Base-by-base conservation (phyloP, 2,888 invertebrate genomes). In the Drosophila percnosoma region DNA sequence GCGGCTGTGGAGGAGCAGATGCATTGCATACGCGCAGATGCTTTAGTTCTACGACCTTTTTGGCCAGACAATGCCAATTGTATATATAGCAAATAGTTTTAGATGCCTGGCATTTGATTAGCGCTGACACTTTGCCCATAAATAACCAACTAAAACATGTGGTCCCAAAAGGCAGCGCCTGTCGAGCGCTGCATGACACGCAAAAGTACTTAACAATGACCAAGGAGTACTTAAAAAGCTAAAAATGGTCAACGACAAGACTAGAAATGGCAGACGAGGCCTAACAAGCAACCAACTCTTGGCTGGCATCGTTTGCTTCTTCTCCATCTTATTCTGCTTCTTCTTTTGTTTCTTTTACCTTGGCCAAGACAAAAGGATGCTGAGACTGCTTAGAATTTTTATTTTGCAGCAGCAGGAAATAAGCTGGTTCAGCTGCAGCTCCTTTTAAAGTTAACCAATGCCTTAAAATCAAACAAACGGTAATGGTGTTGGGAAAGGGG, bases 71-170 rank as follows among this genome's bases (percentile, higher is more conserved):
- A 81, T 81, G 67, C 66, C 74, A 73, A 66, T 78, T 68, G 66
- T 64, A 24, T 66, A 59, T 73, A 77, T 64, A 69, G 64, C 73
- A 79, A 84, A 78, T 78, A 84, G 90, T 70, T 69, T 73, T 54
- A 78, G 87, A 87, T 83, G 80, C 69, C 89, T 92, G 89, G 83
- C 85, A 87, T 92, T 91, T 92, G 92, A 92, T 92, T 92, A 92
- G 87, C 90, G 85, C 91, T 92, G 92, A 92, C 92, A 92, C 91
- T 91, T 91, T 90, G 90, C 87, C 91, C 92, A 92, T 92, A 92
- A 92, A 92, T 92, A 92, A 92, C 91, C 90, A 84, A 79, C 82
- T 84, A 91, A 88, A 91, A 90, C 91, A 91, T 91, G 91, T 85
- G 87, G 83, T 91, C 92, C 90, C 81, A 82, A 86, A 86, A 86